Evolutionary conservation across 1,140 invertebrate genomes (phyloP), one percentile per base, ranked within the genome.

Genomic region (Chrysoperla carnea): DNA sequence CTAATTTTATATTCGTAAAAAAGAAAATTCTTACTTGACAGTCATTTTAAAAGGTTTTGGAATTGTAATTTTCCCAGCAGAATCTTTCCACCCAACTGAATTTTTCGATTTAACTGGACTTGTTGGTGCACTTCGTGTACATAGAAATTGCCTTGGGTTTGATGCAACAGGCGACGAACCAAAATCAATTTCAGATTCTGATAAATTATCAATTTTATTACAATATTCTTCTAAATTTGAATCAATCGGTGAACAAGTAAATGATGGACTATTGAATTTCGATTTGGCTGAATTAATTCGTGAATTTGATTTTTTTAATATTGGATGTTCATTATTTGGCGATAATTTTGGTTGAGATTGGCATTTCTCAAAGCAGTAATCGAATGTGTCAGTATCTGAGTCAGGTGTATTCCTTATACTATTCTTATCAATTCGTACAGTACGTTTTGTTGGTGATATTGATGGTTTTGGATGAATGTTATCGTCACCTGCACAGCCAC

Each of bases 31-130:
- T 42, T 61, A 77, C 77, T 73, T 72, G 47, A 73, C 58, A 2
- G 72, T 75, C 66, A 78, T 77, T 54, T 68, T 67, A 58, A 78
- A 78, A 12, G 76, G 73, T 50, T 75, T 73, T 0, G 74, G 70
- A 37, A 75, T 61, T 1, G 75, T 78, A 15, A 70, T 61, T 23
- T 23, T 23, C 5, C 17, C 17, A 35, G 54, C 63, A 51, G 58
- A 59, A 40, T 59, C 53, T 43, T 58, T 59, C 44, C 54, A 48
- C 42, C 55, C 36, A 51, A 63, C 44, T 13, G 46, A 37, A 39
- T 55, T 53, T 50, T 60, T 63, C 5, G 50, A 46, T 49, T 52
- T 60, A 6, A 45, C n/a, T 7, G 70, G 70, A 55, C 67, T 72
- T 14, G 64, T 67, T 1, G 71, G 70, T 51, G 69, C 67, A 57